Conservation (phyloP, 2,888 invertebrate species). For the Aphrophora alni region DNA sequence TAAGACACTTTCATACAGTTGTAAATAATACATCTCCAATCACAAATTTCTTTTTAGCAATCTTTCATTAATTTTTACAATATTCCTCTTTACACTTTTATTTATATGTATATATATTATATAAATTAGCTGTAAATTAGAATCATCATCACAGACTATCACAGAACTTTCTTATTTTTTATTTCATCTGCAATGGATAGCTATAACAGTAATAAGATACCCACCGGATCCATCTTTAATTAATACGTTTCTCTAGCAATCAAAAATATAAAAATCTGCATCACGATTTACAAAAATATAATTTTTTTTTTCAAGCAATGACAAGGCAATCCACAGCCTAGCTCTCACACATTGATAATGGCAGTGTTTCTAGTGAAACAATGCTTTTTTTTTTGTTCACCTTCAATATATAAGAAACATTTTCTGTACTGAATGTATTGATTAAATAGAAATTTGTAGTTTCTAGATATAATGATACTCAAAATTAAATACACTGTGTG, state of each 20-base stretch:
- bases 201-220: slow-evolving; percentile 39
- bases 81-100: not conserved
- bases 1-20: not conserved
- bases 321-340: slow-evolving; percentile 52
- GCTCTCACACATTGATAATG: slow-evolving; percentile 18
- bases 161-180: slow-evolving; percentile 45
- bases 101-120: slow-evolving; percentile 7
- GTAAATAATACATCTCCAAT: not conserved
- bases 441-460: no score
- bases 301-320: slow-evolving; percentile 42
- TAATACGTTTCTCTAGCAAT: not conserved
- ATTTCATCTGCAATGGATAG: slow-evolving; percentile 43
- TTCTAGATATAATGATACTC: no score
- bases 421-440: no score
- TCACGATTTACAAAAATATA: slow-evolving; percentile 48
- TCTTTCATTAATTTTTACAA: not conserved
- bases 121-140: slow-evolving; percentile 42
- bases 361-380: not conserved
- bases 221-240: slow-evolving; percentile 35
- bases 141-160: slow-evolving; percentile 51
- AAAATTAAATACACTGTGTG: no score
- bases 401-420: not conserved
- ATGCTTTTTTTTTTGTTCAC: not conserved
- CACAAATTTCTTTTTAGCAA: not conserved
- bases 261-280: slow-evolving; percentile 19